These are phyloP conservation scores for Oryzias melastigma DNA, from an alignment of 2,113 vertebrate genomes.

Conservation along the genomic window DNA sequence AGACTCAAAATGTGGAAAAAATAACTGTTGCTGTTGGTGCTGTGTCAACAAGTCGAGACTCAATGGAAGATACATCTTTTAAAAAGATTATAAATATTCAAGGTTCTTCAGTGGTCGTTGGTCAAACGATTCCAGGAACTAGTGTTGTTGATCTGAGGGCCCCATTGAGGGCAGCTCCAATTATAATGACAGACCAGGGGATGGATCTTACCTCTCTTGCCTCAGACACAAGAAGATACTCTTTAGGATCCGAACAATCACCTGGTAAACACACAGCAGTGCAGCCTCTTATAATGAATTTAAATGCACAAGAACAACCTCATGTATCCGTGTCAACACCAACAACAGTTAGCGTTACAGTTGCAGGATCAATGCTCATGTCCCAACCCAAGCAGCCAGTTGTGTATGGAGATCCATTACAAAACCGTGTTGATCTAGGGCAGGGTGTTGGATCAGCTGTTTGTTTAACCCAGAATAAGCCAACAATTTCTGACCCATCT, in stretches of 20 bases:
- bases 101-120: conserved; percentile 82
- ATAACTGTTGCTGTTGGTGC: conserved; percentile 69
- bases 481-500: conserved; percentile 73
- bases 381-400: conserved; percentile 87
- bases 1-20: conserved; percentile 75
- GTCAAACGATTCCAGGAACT: conserved; percentile 78
- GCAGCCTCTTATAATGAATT: conserved; percentile 94
- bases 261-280: conserved; percentile 86
- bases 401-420: conserved; percentile 94
- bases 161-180: conserved; percentile 85
- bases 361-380: conserved; percentile 86
- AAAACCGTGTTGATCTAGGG: conserved; percentile 91
- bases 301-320: conserved; percentile 93
- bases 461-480: conserved; percentile 88
- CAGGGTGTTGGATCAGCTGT: conserved; percentile 88
- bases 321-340: conserved; percentile 82
- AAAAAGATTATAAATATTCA: conserved; percentile 89
- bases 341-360: conserved; percentile 87
- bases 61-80: conserved; percentile 88
- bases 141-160: conserved; percentile 90
- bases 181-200: conserved; percentile 97
- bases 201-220: conserved; percentile 97
- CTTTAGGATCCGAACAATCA: conserved; percentile 84
- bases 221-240: conserved; percentile 89
- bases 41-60: conserved; percentile 77